Conservation (phyloP, 2,113 vertebrate species). For the Aptenodytes forsteri region DNA sequence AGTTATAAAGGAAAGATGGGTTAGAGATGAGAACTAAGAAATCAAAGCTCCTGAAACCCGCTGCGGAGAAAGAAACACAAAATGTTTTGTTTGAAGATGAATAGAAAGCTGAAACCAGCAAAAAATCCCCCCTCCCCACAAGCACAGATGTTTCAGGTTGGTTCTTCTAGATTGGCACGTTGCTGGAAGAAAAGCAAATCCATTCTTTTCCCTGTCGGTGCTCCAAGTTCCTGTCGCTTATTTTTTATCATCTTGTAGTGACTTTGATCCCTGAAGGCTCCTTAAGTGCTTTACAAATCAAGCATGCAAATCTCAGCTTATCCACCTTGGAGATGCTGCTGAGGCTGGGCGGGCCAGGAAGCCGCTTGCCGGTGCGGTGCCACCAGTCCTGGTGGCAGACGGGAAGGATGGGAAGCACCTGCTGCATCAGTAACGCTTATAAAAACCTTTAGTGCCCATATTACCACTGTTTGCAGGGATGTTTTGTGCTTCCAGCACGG, state of each 20-base stretch:
- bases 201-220: neutral
- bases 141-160: constrained; percentile 8
- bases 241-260: neutral
- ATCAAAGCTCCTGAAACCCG: constrained; percentile 36
- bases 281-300: neutral
- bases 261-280: constrained; percentile 1
- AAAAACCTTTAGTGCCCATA: neutral
- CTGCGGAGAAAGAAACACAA: neutral
- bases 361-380: neutral
- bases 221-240: neutral
- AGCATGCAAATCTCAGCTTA: neutral
- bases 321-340: neutral
- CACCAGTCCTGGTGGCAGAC: neutral
- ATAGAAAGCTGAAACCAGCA: constrained; percentile 19
- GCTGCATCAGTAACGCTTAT: neutral
- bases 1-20: neutral
- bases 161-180: neutral
- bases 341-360: neutral
- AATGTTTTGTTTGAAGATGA: constrained; percentile 35
- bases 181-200: constrained; percentile 24
- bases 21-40: constrained; percentile 11
- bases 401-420: neutral
- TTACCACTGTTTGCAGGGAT: neutral
- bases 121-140: neutral
- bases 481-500: neutral